phyloP scores from a whole-genome alignment of 2,888 invertebrate genomes.

The Spilarctia lutea region DNA sequence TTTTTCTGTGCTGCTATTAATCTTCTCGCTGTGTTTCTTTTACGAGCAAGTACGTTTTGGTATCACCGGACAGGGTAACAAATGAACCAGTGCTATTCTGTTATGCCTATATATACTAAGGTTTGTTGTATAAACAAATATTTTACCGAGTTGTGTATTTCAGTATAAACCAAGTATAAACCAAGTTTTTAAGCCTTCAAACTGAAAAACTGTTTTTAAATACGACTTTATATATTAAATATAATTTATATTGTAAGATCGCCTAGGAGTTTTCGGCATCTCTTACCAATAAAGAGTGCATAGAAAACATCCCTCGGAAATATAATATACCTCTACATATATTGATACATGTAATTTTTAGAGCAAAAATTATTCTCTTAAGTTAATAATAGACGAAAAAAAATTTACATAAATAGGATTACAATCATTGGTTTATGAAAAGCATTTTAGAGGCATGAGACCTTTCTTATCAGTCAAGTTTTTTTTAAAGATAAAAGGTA shows the following conservation, averaged over 20 bases:
- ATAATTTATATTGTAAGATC: background rate
- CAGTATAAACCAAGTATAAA: background rate
- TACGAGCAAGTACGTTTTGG: conserved; percentile 8
- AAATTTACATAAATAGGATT: too few species aligned
- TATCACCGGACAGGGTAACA: conserved; percentile 15
- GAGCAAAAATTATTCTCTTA: background rate
- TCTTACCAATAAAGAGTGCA: too few species aligned
- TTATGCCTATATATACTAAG: background rate
- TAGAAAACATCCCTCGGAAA: too few species aligned
- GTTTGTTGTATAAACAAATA: background rate
- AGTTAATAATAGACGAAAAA: too few species aligned
- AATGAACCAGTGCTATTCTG: background rate
- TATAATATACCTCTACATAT: too few species aligned
- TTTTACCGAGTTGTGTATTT: background rate
- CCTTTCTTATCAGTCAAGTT: too few species aligned
- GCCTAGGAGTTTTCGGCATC: background rate
- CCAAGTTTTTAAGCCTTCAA: background rate
- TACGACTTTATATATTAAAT: background rate
- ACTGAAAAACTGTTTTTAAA: background rate
- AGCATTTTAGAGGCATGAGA: too few species aligned
- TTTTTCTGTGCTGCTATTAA: conserved; percentile 16
- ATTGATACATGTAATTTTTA: too few species aligned
- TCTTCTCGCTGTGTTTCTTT: conserved; percentile 18
- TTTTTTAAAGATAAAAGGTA: too few species aligned
- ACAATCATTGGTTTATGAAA: too few species aligned